Conservation (phyloP, 2,113 vertebrate species). For the Chauna torquata region DNA sequence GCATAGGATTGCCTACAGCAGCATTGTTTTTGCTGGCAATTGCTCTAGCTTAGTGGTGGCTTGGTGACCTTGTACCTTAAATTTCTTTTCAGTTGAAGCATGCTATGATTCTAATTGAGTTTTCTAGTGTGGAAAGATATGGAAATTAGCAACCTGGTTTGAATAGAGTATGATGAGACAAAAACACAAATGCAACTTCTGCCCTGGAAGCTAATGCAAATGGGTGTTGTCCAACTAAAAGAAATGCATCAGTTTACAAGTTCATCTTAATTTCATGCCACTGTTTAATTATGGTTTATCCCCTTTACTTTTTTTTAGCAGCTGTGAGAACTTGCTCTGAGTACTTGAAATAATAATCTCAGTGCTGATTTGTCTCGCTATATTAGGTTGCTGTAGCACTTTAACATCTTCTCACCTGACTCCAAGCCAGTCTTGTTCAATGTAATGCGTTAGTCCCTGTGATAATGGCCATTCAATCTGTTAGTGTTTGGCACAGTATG, state of each 20-base stretch:
- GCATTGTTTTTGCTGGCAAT: constrained; percentile 58
- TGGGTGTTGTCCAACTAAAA: constrained; percentile 41
- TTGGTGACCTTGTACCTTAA: constrained; percentile 57
- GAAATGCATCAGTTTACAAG: constrained; percentile 28
- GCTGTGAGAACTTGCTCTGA: constrained; percentile 31
- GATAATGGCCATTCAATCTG: neutral
- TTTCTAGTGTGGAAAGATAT: constrained; percentile 14
- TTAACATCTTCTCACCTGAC: neutral
- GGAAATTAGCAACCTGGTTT: constrained; percentile 22
- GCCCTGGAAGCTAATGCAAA: constrained; percentile 23
- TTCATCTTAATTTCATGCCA: constrained; percentile 9
- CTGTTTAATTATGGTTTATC: constrained; percentile 20
- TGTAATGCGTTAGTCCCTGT: neutral
- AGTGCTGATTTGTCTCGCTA: neutral
- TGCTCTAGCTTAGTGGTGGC: constrained; percentile 31
- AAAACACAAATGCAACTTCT: neutral
- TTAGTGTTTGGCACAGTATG: neutral
- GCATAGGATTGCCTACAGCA: constrained; percentile 39
- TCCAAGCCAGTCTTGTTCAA: neutral
- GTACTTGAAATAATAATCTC: neutral
- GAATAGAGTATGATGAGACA: neutral
- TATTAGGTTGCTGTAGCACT: neutral
- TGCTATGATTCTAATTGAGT: neutral
- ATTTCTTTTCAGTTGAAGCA: constrained; percentile 38
- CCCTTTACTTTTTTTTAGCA: neutral